Conservation (phyloP, 2,797 vertebrate species). For the Urophycis tenuis region DNA sequence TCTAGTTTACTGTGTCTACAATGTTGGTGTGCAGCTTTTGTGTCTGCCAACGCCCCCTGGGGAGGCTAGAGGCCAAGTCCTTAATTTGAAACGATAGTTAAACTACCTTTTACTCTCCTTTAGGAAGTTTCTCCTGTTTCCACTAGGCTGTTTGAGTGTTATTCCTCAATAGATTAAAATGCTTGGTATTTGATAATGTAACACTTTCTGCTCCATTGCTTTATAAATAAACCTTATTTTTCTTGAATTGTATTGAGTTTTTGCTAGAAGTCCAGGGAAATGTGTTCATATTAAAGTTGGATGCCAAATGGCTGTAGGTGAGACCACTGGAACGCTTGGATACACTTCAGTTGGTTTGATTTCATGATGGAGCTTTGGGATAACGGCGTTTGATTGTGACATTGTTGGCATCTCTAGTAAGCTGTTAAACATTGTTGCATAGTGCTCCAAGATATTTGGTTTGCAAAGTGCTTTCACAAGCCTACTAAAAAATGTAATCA, state of each 20-base stretch:
- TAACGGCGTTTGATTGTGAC: background rate
- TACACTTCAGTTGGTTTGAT: background rate
- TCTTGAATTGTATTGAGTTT: background rate
- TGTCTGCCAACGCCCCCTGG: background rate
- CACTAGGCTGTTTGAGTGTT: too few species aligned
- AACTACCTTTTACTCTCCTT: background rate
- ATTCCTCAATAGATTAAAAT: background rate
- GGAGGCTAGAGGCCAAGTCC: background rate
- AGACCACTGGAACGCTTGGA: background rate
- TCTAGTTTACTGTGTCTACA: background rate
- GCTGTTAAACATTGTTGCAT: background rate
- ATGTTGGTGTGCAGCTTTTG: background rate
- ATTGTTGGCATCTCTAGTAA: background rate
- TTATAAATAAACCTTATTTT: background rate
- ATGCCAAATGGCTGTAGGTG: background rate
- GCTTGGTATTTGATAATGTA: background rate
- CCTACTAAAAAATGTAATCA: background rate
- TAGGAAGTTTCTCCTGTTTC: too few species aligned
- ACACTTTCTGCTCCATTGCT: background rate
- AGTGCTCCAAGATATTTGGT: background rate
- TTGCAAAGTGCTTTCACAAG: background rate
- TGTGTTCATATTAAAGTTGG: background rate
- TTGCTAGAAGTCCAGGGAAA: background rate
- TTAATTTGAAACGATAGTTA: background rate
- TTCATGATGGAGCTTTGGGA: too few species aligned